A percentile compares a stretch with the other conserved stretches of the same genome.
These are phyloP conservation scores for Drosophila willistoni DNA, from an alignment of 1,140 invertebrate species.

Conservation along the genomic window DNA sequence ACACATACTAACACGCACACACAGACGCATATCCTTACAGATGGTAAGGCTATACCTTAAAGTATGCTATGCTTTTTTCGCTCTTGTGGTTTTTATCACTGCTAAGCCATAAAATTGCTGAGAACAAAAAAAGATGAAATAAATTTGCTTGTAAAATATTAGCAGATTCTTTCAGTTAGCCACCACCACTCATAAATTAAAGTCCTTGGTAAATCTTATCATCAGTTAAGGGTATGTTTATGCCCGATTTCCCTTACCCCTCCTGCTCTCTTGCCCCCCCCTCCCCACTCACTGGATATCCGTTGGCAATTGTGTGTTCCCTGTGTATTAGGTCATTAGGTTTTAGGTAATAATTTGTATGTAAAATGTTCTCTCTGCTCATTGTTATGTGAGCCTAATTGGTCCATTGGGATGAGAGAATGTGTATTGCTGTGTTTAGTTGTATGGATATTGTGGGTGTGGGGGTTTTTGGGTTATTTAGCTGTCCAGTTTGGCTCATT, in stretches of 20 bases:
- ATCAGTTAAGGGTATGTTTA: conserved; percentile 24
- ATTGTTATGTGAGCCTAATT: conserved; percentile 67
- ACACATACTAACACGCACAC: conserved; percentile 26
- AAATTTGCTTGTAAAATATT: conserved; percentile 61
- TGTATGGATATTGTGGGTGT: neutral
- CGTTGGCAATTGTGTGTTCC: conserved; percentile 42
- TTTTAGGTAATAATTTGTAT: conserved; percentile 74
- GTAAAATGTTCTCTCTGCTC: conserved; percentile 71
- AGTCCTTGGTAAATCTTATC: conserved; percentile 51
- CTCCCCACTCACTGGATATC: neutral
- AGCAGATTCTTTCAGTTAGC: conserved; percentile 38
- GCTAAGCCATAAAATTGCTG: conserved; percentile 55
- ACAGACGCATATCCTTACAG: neutral
- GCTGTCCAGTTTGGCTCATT: conserved; percentile 57
- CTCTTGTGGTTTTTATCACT: conserved; percentile 45
- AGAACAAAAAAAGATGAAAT: conserved; percentile 31
- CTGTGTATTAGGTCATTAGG: conserved; percentile 78
- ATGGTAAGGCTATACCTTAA: conserved; percentile 36
- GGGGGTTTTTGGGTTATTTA: neutral
- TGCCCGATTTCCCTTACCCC: neutral
- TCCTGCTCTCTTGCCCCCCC: too few relatives aligned
- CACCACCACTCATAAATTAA: conserved; percentile 59
- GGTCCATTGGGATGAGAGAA: conserved; percentile 32
- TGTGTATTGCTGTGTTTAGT: neutral
- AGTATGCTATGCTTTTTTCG: conserved; percentile 42